Conservation (phyloP, 2,113 vertebrate genomes). For the Microcebus griseorufus region DNA sequence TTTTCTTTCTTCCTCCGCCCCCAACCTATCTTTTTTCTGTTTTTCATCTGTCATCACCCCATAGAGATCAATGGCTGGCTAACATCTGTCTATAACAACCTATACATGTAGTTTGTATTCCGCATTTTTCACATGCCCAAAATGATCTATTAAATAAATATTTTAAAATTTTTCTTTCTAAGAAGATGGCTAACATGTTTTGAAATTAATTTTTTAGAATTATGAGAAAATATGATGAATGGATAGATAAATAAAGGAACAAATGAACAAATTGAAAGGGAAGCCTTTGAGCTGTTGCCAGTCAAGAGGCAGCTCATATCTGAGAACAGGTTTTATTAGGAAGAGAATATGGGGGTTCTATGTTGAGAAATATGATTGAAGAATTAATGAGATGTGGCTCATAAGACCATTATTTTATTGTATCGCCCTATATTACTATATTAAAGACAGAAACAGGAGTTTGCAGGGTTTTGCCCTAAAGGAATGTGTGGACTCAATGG, state of each 20-base stretch:
- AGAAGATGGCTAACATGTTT: not conserved
- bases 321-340: slow-evolving; percentile 15
- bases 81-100: not conserved
- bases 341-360: not conserved
- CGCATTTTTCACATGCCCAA: not conserved
- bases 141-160: not conserved
- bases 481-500: no score
- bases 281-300: not conserved
- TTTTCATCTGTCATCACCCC: not conserved
- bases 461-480: no score
- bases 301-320: not conserved
- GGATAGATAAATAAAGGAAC: not conserved
- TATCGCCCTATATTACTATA: no score
- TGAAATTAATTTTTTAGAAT: slow-evolving; percentile 21
- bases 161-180: not conserved
- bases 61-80: not conserved
- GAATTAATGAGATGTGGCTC: no score
- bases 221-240: not conserved
- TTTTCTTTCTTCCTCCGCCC: not conserved
- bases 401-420: no score
- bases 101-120: not conserved
- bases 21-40: not conserved
- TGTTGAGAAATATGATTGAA: no score
- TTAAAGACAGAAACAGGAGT: no score
- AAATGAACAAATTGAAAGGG: slow-evolving; percentile 5